Conservation (phyloP, 2,888 invertebrate genomes). For the Xylota segnis region DNA sequence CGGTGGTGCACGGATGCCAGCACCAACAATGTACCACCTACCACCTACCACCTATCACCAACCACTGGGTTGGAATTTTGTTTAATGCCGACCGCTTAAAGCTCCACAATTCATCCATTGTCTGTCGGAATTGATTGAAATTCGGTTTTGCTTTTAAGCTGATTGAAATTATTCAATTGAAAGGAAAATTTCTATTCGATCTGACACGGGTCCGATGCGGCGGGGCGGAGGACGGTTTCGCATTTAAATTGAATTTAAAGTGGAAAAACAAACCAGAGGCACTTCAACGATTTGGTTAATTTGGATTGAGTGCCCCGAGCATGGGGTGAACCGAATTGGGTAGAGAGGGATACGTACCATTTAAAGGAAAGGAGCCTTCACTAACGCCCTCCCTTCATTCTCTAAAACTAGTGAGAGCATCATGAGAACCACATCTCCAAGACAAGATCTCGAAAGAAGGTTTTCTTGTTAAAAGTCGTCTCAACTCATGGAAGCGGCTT, state of each 20-base stretch:
- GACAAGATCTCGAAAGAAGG: no score
- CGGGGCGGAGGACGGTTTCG: constrained; percentile 5
- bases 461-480: no score
- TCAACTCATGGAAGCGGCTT: no score
- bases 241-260: constrained; percentile 41
- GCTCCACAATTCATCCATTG: constrained; percentile 54
- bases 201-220: constrained; percentile 23
- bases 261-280: not conserved
- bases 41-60: constrained; percentile 31
- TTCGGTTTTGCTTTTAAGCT: constrained; percentile 77
- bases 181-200: constrained; percentile 69
- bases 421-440: no score
- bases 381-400: no score
- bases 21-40: constrained; percentile 27
- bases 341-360: no score
- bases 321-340: no score
- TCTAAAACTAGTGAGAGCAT: no score
- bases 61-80: constrained; percentile 52
- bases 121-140: constrained; percentile 77
- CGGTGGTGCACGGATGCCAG: constrained; percentile 6
- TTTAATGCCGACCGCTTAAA: constrained; percentile 62
- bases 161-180: constrained; percentile 78
- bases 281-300: not conserved
- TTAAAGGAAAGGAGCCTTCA: no score
- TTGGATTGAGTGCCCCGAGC: not conserved